Conservation (phyloP, 2,113 vertebrate genomes). For the Epinephelus fuscoguttatus region DNA sequence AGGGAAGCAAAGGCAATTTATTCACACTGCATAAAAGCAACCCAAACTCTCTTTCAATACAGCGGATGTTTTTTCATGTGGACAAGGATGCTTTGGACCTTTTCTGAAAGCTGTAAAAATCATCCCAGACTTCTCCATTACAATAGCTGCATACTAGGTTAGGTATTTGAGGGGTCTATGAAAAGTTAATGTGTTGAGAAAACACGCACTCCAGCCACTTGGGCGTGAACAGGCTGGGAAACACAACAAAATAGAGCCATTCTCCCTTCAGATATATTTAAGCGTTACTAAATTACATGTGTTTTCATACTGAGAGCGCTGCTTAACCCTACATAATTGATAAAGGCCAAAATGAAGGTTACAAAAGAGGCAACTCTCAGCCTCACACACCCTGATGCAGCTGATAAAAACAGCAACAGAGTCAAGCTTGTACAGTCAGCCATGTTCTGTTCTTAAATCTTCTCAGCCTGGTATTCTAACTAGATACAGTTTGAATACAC, state of each 20-base stretch:
- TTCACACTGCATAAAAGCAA: slow-evolving; percentile 53
- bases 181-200: slow-evolving; percentile 34
- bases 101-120: slow-evolving; percentile 41
- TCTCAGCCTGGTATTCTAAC: slow-evolving; percentile 12
- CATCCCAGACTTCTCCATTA: slow-evolving; percentile 23
- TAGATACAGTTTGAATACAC: slow-evolving; percentile 28
- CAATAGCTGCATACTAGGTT: slow-evolving; percentile 17
- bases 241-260: neutral
- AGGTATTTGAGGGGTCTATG: slow-evolving; percentile 12
- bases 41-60: slow-evolving; percentile 42
- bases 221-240: slow-evolving; percentile 8
- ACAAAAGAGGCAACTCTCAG: neutral
- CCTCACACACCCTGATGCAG: neutral
- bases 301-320: neutral
- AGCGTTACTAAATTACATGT: neutral
- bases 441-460: slow-evolving; percentile 9
- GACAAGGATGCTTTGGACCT: slow-evolving; percentile 25
- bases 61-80: slow-evolving; percentile 34
- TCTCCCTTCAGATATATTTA: neutral
- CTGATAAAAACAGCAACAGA: neutral
- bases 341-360: neutral
- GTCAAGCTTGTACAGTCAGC: neutral
- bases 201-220: slow-evolving; percentile 5
- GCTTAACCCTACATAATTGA: neutral
- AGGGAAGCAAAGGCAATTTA: slow-evolving; percentile 64